A percentile compares a stretch with the other conserved stretches of the same genome.
phyloP scores from a whole-genome alignment of 2,113 vertebrate species.

The Eclectus roratus region DNA sequence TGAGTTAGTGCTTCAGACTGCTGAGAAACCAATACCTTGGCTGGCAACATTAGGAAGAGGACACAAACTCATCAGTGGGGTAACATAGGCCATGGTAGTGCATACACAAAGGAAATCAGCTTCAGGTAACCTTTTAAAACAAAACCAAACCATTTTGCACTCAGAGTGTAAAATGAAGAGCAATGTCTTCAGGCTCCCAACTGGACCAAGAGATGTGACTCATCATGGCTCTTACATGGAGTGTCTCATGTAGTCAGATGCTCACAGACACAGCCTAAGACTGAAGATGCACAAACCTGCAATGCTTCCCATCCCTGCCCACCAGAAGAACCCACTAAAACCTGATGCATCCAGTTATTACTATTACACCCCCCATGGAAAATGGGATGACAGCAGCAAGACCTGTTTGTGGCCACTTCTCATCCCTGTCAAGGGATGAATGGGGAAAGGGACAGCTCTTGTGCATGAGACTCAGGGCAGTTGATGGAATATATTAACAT shows the following conservation, averaged over 20 bases:
- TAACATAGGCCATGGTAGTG: background rate
- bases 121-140: background rate
- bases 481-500: background rate
- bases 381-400: background rate
- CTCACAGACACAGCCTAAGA: background rate
- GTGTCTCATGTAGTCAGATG: background rate
- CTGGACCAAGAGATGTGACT: background rate
- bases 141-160: background rate
- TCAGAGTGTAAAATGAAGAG: background rate
- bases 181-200: background rate
- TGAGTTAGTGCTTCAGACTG: background rate
- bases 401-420: background rate
- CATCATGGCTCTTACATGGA: rapidly evolving
- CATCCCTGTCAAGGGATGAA: background rate
- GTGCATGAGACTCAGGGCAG: background rate
- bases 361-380: background rate
- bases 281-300: background rate
- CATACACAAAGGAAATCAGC: background rate
- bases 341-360: background rate
- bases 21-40: background rate
- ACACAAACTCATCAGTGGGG: background rate
- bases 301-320: background rate
- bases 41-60: background rate
- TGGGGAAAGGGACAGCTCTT: background rate
- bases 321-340: background rate